Percentiles rank a stretch among this genome's conserved stretches.
Evolutionary conservation across 2,888 invertebrate genomes (phyloP).

Genomic region (Mechanitis messenoides): DNA sequence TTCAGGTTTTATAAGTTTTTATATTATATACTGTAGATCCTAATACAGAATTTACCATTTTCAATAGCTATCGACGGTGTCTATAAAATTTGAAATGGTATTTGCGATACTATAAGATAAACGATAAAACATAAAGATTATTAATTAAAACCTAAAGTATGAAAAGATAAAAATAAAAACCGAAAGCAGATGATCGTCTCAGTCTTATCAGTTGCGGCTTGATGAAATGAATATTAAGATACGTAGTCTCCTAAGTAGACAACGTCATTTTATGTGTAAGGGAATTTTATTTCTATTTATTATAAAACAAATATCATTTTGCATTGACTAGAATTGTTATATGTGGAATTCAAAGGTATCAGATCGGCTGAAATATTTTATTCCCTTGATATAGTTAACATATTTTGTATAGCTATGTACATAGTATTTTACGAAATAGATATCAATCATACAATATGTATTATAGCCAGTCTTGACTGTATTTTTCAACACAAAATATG

Average conservation of each 20-base stretch:
- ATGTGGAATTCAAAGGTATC: constrained; percentile 14
- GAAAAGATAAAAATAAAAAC: constrained; percentile 36
- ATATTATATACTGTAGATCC: no score
- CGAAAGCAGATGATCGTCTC: constrained; percentile 37
- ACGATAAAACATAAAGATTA: constrained; percentile 19
- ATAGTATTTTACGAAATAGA: no score
- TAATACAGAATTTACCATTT: background rate
- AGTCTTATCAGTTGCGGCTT: constrained; percentile 49
- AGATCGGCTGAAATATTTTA: constrained; percentile 24
- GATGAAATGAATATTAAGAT: constrained; percentile 48
- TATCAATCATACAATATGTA: no score
- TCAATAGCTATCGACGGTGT: constrained; percentile 5
- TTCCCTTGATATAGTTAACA: no score
- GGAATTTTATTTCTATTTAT: background rate
- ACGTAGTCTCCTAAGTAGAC: constrained; percentile 21
- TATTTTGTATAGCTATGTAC: no score
- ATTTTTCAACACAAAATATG: no score
- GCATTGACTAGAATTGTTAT: background rate
- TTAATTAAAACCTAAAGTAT: constrained; percentile 22
- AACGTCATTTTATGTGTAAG: constrained; percentile 7
- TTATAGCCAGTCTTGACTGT: no score
- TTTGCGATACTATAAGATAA: constrained; percentile 16
- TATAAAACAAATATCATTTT: background rate
- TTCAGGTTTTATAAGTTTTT: no score
- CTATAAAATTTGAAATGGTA: constrained; percentile 16